These are phyloP conservation scores for Choristoneura fumiferana DNA, from an alignment of 1,140 invertebrate species.

Conservation along the genomic window DNA sequence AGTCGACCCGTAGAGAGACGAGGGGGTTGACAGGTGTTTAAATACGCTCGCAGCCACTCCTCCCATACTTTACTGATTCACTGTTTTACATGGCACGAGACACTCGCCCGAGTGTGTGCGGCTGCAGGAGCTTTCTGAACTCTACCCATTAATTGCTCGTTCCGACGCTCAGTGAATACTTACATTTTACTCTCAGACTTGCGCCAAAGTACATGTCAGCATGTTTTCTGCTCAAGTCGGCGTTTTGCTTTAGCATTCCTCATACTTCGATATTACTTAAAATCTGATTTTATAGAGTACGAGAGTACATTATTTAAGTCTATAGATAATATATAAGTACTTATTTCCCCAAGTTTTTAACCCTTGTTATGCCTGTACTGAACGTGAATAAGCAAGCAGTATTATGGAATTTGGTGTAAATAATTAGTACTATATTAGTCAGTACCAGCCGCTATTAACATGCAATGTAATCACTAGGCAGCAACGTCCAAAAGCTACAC, in stretches of 20 bases:
- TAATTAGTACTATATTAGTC: not conserved
- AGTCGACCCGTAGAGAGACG: slow-evolving; percentile 55
- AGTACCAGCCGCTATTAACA: not conserved
- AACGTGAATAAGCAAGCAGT: not conserved
- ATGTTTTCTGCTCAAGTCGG: not conserved
- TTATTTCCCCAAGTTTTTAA: no score
- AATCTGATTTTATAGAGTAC: no score
- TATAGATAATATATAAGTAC: no score
- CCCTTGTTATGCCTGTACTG: no score
- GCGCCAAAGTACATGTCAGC: not conserved
- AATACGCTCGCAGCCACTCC: slow-evolving; percentile 56
- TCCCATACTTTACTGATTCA: slow-evolving; percentile 44
- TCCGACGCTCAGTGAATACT: slow-evolving; percentile 37
- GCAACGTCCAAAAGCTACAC: not conserved
- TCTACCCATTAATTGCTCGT: slow-evolving; percentile 55
- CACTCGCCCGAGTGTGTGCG: slow-evolving; percentile 37
- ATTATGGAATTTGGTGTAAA: not conserved
- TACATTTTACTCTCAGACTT: slow-evolving; percentile 31
- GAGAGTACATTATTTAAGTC: no score
- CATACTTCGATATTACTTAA: no score
- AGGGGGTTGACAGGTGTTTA: slow-evolving; percentile 66
- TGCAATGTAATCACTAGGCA: not conserved
- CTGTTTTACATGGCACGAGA: slow-evolving; percentile 43
- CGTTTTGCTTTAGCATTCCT: no score
- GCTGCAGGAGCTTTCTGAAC: slow-evolving; percentile 38